Evolutionary conservation across 1,140 invertebrate genomes (phyloP).

Genomic region (Caenorhabditis elegans): WBcel235 BX284606.5:4961501-4962000

Average conservation of each 20-base stretch:
- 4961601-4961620: conserved; percentile 6
- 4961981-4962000: conserved; percentile 7
- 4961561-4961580: conserved; percentile 15
- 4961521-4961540: conserved; percentile 2
- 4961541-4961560: conserved; percentile 28
- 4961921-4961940: conserved; percentile 27
- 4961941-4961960: conserved; percentile 25
- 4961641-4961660: not conserved
- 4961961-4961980: conserved; percentile 21
- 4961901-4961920: conserved; percentile 23
- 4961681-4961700: conserved; percentile 10
- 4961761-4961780: conserved; percentile 32
- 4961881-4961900: conserved; percentile 1
- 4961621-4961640: conserved; percentile 19
- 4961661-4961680: not conserved
- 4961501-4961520: not conserved
- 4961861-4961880: conserved; percentile 11
- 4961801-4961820: conserved; percentile 7
- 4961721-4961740: conserved; percentile 25
- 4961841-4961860: not conserved
- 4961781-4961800: conserved; percentile 30
- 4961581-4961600: conserved; percentile 26
- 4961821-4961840: conserved; percentile 11
- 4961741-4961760: conserved; percentile 33
- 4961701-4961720: conserved; percentile 32